A percentile compares a stretch with the other conserved stretches of the same genome.
These are phyloP conservation scores for Platynereis dumerilii DNA, from an alignment of 2,888 invertebrate genomes.

Conservation along the genomic window DNA sequence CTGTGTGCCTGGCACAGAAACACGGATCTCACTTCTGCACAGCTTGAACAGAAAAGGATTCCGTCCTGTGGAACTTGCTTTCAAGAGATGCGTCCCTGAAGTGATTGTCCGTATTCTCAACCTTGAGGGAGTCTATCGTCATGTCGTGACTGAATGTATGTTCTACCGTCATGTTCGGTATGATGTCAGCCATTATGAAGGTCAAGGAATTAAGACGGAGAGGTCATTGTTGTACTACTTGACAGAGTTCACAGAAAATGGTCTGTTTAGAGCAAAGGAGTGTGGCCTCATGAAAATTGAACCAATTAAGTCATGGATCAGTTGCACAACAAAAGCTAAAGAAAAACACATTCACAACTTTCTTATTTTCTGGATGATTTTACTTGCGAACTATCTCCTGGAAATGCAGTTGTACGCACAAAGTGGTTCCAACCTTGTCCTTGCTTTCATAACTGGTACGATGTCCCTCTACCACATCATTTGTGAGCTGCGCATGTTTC, in stretches of 20 bases:
- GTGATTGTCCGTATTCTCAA: background rate
- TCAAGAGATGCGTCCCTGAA: background rate
- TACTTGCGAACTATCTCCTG: background rate
- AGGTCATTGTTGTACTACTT: background rate
- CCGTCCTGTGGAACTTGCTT: background rate
- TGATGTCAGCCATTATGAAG: conserved; percentile 5
- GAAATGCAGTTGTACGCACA: background rate
- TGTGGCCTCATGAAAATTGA: background rate
- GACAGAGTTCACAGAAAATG: background rate
- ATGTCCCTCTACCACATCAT: too few relatives aligned
- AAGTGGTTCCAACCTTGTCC: too few relatives aligned
- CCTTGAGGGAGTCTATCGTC: background rate
- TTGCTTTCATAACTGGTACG: too few relatives aligned
- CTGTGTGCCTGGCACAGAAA: background rate
- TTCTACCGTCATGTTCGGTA: background rate
- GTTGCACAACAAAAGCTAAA: background rate
- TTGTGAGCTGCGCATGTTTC: too few relatives aligned
- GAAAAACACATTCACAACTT: background rate
- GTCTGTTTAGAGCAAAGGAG: background rate
- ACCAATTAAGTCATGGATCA: conserved; percentile 9
- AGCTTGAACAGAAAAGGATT: background rate
- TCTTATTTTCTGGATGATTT: conserved; percentile 1
- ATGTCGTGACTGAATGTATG: background rate
- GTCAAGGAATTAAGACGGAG: background rate
- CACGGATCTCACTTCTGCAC: background rate